Conservation (phyloP, 2,888 invertebrate species). For the Mylabris sibirica region DNA sequence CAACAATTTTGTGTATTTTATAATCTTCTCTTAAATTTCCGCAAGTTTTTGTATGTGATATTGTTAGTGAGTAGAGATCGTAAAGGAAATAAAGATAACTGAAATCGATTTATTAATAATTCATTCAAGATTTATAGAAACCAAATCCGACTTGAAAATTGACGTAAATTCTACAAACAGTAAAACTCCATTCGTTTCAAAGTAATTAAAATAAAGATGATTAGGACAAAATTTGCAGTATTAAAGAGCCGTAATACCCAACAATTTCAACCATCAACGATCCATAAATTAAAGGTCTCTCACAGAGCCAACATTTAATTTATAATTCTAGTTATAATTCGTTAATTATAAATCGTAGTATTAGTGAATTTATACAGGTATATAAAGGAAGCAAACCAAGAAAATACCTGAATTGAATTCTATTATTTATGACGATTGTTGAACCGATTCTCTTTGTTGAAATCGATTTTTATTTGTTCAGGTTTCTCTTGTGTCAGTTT, state of each 20-base stretch:
- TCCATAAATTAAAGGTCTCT: neutral
- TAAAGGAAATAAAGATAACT: no score
- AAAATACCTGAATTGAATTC: neutral
- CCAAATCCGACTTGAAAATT: neutral
- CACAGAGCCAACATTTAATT: neutral
- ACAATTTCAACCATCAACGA: neutral
- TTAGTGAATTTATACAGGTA: neutral
- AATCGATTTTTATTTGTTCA: neutral
- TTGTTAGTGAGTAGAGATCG: no score
- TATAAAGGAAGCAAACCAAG: neutral
- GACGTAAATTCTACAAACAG: neutral
- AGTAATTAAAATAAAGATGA: constrained; percentile 4
- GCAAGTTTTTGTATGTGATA: no score
- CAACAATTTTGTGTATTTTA: no score
- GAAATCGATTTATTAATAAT: neutral
- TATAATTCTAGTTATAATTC: neutral
- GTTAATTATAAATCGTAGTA: neutral
- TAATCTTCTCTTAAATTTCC: no score
- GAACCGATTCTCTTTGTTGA: neutral
- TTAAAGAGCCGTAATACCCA: neutral
- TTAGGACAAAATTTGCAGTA: neutral
- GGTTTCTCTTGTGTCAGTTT: neutral
- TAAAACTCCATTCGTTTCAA: neutral
- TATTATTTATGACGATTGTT: neutral
- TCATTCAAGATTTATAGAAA: neutral